Evolutionary conservation across 2,797 vertebrate species (phyloP), one percentile per base, ranked within the genome.

Genomic region (Girardinus metallicus): DNA sequence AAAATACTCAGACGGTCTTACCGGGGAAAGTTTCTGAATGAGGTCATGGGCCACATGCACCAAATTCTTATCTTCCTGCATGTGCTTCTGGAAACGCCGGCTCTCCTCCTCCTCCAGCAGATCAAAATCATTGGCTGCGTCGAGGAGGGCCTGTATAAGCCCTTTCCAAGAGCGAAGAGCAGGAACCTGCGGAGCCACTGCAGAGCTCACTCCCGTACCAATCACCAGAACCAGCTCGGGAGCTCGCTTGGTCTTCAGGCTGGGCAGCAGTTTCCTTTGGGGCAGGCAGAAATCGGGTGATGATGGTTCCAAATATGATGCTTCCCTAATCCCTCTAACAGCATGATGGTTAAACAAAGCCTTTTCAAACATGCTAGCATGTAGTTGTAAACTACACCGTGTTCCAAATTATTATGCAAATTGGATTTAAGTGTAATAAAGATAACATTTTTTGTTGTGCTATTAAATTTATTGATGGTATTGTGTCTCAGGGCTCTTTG

Each of bases 101-200:
- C 97, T 98, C 87, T 99, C 98, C 82, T 99, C 98, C 51, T 99
- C 98, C 92, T 99, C 97, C 3, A 99, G 95, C 8, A 99, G 96
- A 89, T 98, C 98, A 84, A 99, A 99, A 93, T 99, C 98, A 80
- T 98, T 96, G 60, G 98, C 98, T 36, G 98, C 98, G 71, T 99
- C 97, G 8, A 99, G 94, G 39, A 99, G 90, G 44, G 98, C 98
- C 91, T 99, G 98, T 85, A 99, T 99, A 66, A 99, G 93, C 18
- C 97, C 98, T 77, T 99, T 99, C 98, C 98, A 99, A 70, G 98
- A 99, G 15, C 98, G 97, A 12, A 99, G 95, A 0, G 98, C 98
- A 0, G 98, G 98, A 51, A 99, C 98, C 88, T 98, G 97, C 1
- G 98, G 98, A 10, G 98, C 98, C 13, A 99, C 98, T 0, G 98